Conservation (phyloP, 2,113 vertebrate genomes). For the Anguilla japonica region DNA sequence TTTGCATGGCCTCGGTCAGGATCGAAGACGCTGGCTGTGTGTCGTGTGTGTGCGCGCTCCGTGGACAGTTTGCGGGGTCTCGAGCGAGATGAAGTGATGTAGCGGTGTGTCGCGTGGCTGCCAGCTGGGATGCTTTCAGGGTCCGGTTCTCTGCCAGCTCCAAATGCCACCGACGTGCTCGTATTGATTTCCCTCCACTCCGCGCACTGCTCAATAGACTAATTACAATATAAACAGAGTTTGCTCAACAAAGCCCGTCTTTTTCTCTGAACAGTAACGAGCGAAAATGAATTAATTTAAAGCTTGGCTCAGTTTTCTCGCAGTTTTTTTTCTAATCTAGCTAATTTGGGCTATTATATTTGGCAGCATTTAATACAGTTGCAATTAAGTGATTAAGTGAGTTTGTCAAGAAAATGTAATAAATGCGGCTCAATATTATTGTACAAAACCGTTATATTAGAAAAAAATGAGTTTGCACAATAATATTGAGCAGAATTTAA, state of each 20-base stretch:
- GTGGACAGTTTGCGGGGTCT: background rate
- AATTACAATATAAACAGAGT: slow-evolving; percentile 12
- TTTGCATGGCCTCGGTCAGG: too few species aligned
- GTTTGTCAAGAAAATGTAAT: too few species aligned
- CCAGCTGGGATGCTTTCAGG: background rate
- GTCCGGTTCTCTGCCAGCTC: slow-evolving; percentile 52
- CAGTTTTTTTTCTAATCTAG: background rate
- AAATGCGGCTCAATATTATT: too few species aligned
- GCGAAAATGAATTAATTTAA: background rate
- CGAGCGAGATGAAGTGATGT: background rate
- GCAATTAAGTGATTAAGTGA: too few species aligned
- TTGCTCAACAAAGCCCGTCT: background rate
- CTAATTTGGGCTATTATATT: background rate
- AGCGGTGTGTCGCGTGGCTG: background rate
- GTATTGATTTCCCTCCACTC: slow-evolving; percentile 52
- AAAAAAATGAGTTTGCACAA: too few species aligned
- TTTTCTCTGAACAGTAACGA: background rate
- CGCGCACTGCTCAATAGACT: slow-evolving; percentile 24
- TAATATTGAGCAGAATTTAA: too few species aligned
- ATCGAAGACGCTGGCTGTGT: background rate
- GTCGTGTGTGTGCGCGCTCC: background rate
- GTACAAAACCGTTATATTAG: too few species aligned
- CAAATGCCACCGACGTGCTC: slow-evolving; percentile 57
- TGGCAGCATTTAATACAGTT: too few species aligned
- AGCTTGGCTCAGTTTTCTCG: background rate